These are phyloP conservation scores for Yponomeuta evonymella DNA, from an alignment of 2,888 invertebrate species.

Conservation along the genomic window DNA sequence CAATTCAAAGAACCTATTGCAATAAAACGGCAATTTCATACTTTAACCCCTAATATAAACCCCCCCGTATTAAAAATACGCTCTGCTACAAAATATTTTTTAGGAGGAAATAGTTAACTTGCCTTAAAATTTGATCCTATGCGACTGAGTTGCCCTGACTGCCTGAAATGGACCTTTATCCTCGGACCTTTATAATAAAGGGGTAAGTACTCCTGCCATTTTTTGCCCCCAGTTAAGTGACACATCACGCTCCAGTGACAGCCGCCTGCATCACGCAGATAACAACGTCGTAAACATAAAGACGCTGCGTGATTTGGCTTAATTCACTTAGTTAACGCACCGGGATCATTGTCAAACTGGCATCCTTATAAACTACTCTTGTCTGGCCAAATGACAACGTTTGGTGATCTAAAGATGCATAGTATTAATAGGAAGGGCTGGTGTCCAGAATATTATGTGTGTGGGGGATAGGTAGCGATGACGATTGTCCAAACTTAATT, in stretches of 20 bases:
- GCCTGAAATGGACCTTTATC: too few relatives aligned
- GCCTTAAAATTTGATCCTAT: too few relatives aligned
- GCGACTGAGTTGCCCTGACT: too few relatives aligned
- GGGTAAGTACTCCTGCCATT: neutral
- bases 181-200: neutral
- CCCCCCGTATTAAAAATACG: too few relatives aligned
- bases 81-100: too few relatives aligned
- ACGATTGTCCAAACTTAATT: conserved; percentile 73
- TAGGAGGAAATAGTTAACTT: too few relatives aligned
- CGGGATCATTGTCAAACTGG: conserved; percentile 56
- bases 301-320: conserved; percentile 59
- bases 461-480: conserved; percentile 30
- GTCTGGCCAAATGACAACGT: neutral
- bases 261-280: conserved; percentile 46
- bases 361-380: conserved; percentile 45
- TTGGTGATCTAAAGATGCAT: neutral
- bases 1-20: too few relatives aligned
- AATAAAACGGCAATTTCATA: too few relatives aligned
- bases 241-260: neutral
- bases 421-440: neutral
- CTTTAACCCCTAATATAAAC: too few relatives aligned
- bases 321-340: conserved; percentile 63
- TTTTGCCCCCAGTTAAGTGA: neutral
- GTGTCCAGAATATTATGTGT: neutral
- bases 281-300: conserved; percentile 31